phyloP scores from a whole-genome alignment of 2,113 vertebrate genomes.

The Halichoeres trimaculatus region DNA sequence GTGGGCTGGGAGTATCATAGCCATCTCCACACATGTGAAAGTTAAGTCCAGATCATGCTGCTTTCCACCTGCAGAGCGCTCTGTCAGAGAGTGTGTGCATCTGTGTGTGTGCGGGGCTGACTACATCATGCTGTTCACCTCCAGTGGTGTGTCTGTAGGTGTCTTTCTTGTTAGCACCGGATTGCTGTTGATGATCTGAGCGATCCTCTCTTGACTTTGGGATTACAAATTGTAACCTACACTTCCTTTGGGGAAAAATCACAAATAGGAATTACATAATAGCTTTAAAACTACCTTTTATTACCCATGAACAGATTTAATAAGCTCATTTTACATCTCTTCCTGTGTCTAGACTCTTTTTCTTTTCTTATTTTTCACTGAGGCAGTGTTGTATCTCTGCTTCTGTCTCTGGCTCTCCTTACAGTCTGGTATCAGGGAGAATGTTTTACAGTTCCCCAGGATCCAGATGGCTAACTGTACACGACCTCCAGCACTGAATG shows the following conservation, averaged over 20 bases:
- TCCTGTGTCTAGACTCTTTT: neutral
- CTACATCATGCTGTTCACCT: conserved; percentile 73
- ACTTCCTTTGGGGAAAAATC: conserved; percentile 18
- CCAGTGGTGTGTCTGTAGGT: conserved; percentile 69
- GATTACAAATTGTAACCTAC: conserved; percentile 35
- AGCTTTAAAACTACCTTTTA: neutral
- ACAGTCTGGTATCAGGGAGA: conserved; percentile 73
- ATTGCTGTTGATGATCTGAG: conserved; percentile 71
- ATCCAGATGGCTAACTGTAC: conserved; percentile 84
- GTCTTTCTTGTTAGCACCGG: conserved; percentile 70
- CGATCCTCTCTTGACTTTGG: conserved; percentile 49
- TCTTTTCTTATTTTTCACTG: neutral
- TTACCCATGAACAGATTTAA: neutral
- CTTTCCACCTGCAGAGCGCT: conserved; percentile 56
- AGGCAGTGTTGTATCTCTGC: conserved; percentile 23
- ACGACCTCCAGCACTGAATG: conserved; percentile 82
- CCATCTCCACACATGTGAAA: conserved; percentile 45
- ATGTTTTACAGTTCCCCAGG: conserved; percentile 82
- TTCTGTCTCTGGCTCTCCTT: conserved; percentile 60
- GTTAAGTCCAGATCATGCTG: conserved; percentile 44
- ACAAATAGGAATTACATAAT: conserved; percentile 1
- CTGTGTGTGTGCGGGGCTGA: conserved; percentile 48
- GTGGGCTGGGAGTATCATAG: conserved; percentile 33
- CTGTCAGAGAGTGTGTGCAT: conserved; percentile 29
- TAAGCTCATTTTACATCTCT: conserved; percentile 6